phyloP scores from a whole-genome alignment of 2,797 vertebrate species.

The Borostomias antarcticus region DNA sequence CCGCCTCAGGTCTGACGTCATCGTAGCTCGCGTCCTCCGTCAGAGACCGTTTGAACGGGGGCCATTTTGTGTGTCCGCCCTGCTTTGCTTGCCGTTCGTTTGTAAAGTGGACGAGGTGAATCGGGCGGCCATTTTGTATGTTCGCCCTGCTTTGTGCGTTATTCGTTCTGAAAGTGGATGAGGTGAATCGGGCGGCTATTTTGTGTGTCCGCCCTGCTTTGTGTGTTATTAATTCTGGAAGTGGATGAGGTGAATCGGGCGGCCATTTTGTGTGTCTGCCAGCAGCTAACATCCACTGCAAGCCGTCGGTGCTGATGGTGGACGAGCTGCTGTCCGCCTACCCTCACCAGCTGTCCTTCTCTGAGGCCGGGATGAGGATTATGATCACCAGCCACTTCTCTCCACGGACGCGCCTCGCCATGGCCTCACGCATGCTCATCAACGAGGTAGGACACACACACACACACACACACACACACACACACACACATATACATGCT shows the following conservation, averaged over 20 bases:
- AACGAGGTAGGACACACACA: slow-evolving; percentile 74
- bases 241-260: neutral
- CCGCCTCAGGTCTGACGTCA: too few relatives aligned
- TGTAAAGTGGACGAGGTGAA: too few relatives aligned
- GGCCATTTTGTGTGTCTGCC: slow-evolving; percentile 5
- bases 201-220: too few relatives aligned
- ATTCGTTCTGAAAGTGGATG: neutral
- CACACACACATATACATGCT: too few relatives aligned
- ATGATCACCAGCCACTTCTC: slow-evolving; percentile 89
- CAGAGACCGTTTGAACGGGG: too few relatives aligned
- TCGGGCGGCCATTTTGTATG: neutral
- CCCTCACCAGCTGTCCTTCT: slow-evolving; percentile 85
- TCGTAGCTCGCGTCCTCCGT: too few relatives aligned
- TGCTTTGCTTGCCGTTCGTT: too few relatives aligned
- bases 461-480: neutral
- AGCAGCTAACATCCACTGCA: slow-evolving; percentile 83
- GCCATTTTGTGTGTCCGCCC: too few relatives aligned
- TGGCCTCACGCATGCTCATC: slow-evolving; percentile 88
- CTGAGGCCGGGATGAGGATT: slow-evolving; percentile 84
- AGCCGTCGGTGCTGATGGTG: slow-evolving; percentile 85
- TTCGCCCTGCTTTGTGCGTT: neutral
- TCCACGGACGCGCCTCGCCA: slow-evolving; percentile 84
- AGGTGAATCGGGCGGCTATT: too few relatives aligned
- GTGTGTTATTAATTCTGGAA: too few relatives aligned
- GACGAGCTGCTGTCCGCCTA: slow-evolving; percentile 84